Conservation (phyloP, 2,113 vertebrate genomes). For the Cephalopterus ornatus region DNA sequence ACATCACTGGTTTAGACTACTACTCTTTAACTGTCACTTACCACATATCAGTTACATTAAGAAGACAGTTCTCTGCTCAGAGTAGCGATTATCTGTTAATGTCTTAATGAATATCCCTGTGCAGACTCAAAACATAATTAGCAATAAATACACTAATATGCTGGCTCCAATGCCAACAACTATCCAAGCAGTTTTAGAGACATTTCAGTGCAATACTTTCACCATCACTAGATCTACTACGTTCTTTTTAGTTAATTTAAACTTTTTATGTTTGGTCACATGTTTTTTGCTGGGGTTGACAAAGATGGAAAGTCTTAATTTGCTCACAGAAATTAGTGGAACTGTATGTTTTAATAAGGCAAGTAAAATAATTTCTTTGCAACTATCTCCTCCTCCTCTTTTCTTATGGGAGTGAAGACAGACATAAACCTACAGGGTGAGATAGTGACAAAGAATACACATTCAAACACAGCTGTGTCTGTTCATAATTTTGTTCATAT, state of each 20-base stretch:
- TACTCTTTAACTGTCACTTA: not conserved
- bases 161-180: not conserved
- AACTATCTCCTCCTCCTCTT: not conserved
- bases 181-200: not conserved
- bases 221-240: not conserved
- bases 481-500: not conserved
- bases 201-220: not conserved
- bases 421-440: not conserved
- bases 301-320: not conserved
- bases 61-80: not conserved
- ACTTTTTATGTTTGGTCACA: not conserved
- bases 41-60: not conserved
- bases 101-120: not conserved
- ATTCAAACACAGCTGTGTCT: constrained; percentile 27
- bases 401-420: not conserved
- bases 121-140: not conserved
- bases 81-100: not conserved
- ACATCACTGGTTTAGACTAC: not conserved
- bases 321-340: not conserved
- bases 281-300: not conserved
- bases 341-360: not conserved
- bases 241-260: not conserved
- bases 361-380: not conserved
- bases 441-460: not conserved
- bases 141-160: not conserved